A percentile compares a stretch with the other conserved stretches of the same genome.
Evolutionary conservation across 2,888 invertebrate genomes (phyloP).

Genomic region (Phanerotoma sp.): DNA sequence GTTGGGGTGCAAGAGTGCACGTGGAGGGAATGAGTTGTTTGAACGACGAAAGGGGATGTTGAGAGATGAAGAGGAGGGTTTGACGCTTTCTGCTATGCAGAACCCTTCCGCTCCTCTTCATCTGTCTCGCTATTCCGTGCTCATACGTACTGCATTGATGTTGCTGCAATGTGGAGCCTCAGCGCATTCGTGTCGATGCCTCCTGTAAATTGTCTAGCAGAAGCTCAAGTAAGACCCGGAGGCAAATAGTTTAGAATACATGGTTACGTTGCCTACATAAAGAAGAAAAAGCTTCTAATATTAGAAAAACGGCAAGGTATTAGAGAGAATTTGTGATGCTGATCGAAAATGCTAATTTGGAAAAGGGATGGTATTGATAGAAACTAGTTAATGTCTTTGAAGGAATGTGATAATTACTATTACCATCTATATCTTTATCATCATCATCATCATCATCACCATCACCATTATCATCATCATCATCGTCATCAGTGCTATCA

Average conservation of each 20-base stretch:
- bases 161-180: constrained; percentile 31
- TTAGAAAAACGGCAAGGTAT: no score
- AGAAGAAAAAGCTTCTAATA: no score
- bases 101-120: constrained; percentile 18
- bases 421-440: constrained; percentile 7
- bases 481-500: constrained; percentile 12
- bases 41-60: constrained; percentile 28
- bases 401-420: background rate
- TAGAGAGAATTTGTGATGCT: no score
- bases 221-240: no score
- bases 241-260: no score
- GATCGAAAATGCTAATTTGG: no score
- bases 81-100: background rate
- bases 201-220: background rate
- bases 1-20: constrained; percentile 3
- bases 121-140: constrained; percentile 19
- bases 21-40: background rate
- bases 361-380: no score
- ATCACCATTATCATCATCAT: constrained; percentile 13
- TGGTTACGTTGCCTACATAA: no score
- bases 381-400: no score
- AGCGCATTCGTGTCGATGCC: constrained; percentile 29
- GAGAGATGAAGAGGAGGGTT: constrained; percentile 12
- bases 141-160: constrained; percentile 23
- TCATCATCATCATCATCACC: constrained; percentile 11